Evolutionary conservation across 2,113 vertebrate genomes (phyloP).

Genomic region (Astur gentilis): DNA sequence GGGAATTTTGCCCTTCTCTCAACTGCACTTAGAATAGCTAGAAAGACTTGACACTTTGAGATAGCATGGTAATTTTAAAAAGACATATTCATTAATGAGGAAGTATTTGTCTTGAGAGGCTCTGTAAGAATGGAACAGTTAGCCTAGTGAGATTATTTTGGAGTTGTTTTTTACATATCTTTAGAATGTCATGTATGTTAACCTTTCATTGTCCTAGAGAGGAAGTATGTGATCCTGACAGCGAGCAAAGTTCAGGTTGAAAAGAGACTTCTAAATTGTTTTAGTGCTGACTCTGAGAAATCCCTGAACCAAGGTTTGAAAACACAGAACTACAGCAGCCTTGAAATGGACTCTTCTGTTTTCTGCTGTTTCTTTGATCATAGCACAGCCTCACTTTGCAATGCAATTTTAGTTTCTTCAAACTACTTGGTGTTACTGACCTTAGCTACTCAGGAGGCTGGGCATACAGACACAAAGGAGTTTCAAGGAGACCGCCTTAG

Average conservation of each 20-base stretch:
- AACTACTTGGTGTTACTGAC: neutral
- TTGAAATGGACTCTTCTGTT: neutral
- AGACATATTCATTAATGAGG: neutral
- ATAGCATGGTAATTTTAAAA: neutral
- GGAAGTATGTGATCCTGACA: neutral
- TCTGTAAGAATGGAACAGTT: neutral
- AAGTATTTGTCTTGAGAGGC: neutral
- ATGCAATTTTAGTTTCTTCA: neutral
- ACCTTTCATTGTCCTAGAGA: slow-evolving; percentile 7
- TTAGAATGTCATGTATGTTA: neutral
- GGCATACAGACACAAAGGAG: neutral
- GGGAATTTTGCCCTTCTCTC: neutral
- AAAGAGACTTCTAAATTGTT: neutral
- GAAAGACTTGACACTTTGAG: neutral
- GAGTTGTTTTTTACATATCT: neutral
- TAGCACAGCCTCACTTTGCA: neutral
- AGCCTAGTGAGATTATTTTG: neutral
- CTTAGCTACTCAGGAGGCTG: neutral
- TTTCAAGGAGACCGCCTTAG: neutral
- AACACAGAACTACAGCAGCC: neutral
- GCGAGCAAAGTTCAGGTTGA: slow-evolving; percentile 26
- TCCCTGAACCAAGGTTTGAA: neutral
- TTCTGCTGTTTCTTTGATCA: neutral
- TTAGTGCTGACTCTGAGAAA: slow-evolving; percentile 29
- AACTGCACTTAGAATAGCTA: neutral